Evolutionary conservation across 2,888 invertebrate genomes (phyloP).

Genomic region (Pinctada fucata): DNA sequence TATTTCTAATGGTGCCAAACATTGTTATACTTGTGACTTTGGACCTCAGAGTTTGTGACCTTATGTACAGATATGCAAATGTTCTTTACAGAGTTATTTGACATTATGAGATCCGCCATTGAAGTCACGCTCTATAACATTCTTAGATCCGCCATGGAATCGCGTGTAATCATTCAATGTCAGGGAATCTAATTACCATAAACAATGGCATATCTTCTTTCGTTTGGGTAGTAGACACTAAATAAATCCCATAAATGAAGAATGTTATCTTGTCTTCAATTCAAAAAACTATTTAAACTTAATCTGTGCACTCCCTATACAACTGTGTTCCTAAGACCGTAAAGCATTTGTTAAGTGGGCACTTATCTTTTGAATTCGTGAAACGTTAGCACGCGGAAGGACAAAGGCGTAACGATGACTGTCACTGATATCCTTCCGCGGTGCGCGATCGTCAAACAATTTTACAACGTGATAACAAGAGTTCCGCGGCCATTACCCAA

Average conservation of each 20-base stretch:
- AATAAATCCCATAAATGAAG: not conserved
- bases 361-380: not conserved
- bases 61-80: no score
- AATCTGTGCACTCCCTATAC: not conserved
- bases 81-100: no score
- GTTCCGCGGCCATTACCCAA: not conserved
- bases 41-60: no score
- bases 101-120: no score
- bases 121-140: no score
- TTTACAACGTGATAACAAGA: not conserved
- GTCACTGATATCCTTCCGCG: conserved; percentile 1
- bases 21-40: no score
- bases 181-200: no score
- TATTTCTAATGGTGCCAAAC: no score
- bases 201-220: no score
- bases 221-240: no score
- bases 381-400: conserved; percentile 1
- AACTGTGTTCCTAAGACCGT: not conserved
- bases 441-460: not conserved
- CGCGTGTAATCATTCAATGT: no score
- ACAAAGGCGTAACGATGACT: not conserved
- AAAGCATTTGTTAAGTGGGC: not conserved
- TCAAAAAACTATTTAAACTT: not conserved
- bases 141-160: no score
- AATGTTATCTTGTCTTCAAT: conserved; percentile 3